Percentiles rank a stretch among this genome's conserved stretches.
Evolutionary conservation across 2,797 vertebrate genomes (phyloP).

Genomic region (Etheostoma nigrum): DNA sequence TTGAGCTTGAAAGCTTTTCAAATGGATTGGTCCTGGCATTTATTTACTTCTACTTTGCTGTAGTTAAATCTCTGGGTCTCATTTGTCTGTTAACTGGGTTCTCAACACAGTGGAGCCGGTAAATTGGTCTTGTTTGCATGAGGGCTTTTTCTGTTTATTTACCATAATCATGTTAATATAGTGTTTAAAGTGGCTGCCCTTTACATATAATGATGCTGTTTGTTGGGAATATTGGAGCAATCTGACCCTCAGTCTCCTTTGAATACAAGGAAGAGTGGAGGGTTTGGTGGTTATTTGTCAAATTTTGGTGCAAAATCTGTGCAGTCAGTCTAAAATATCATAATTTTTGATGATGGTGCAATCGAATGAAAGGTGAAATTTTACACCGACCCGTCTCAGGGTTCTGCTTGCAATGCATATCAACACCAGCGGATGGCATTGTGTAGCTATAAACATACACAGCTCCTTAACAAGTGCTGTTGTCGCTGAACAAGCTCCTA

Average conservation of each 20-base stretch:
- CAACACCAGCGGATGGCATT: slow-evolving; percentile 64
- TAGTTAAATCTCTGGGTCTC: slow-evolving; percentile 47
- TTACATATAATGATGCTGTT: slow-evolving; percentile 24
- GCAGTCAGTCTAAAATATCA: neutral
- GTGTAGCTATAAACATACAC: slow-evolving; percentile 24
- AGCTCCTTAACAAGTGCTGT: neutral
- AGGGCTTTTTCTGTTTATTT: slow-evolving; percentile 50
- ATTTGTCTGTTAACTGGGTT: slow-evolving; percentile 37
- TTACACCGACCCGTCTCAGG: neutral
- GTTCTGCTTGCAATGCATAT: neutral
- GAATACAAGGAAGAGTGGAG: neutral
- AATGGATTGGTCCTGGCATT: slow-evolving; percentile 30
- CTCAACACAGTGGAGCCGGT: slow-evolving; percentile 7
- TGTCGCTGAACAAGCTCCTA: neutral
- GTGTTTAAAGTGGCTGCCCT: slow-evolving; percentile 37
- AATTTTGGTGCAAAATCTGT: neutral
- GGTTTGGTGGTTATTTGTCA: neutral
- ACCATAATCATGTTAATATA: slow-evolving; percentile 28
- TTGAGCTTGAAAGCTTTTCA: slow-evolving; percentile 54
- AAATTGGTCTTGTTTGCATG: slow-evolving; percentile 49
- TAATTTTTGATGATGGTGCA: neutral
- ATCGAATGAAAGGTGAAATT: slow-evolving; percentile 3
- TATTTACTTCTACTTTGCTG: slow-evolving; percentile 42
- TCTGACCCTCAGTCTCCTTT: slow-evolving; percentile 9
- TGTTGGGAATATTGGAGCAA: slow-evolving; percentile 16